Percentiles rank a stretch among this genome's conserved stretches.
Conservation (phyloP, 2,888 invertebrate genomes). For the Pilophorus perplexus region DNA sequence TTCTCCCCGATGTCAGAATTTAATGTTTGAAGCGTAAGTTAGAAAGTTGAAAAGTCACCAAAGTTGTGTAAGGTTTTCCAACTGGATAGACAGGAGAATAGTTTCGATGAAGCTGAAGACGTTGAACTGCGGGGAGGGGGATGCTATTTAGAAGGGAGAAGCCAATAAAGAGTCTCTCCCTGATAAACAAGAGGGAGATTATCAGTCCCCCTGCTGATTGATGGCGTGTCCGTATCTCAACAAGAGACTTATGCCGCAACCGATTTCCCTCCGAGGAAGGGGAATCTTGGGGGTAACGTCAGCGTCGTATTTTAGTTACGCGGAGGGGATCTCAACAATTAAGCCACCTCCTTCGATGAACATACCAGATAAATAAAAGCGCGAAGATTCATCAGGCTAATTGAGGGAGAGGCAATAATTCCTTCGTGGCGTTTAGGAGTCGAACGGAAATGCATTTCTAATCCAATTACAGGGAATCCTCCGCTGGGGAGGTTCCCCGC, state of each 20-base stretch:
- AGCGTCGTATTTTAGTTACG: too few relatives aligned
- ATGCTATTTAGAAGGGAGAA: conserved; percentile 12
- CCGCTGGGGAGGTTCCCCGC: background rate
- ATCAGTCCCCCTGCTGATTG: conserved; percentile 29
- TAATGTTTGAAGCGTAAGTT: too few relatives aligned
- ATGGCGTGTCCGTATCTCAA: conserved; percentile 25
- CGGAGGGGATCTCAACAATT: conserved; percentile 5
- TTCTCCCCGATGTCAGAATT: too few relatives aligned
- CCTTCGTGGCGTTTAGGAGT: conserved; percentile 4
- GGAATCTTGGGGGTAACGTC: too few relatives aligned
- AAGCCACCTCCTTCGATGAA: conserved; percentile 18
- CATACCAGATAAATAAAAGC: conserved; percentile 38
- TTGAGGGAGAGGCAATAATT: conserved; percentile 2
- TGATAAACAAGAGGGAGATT: conserved; percentile 37
- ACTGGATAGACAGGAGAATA: too few relatives aligned
- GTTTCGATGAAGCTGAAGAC: conserved; percentile 2
- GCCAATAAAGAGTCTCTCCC: conserved; percentile 35
- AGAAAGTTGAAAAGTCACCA: too few relatives aligned
- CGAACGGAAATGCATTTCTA: conserved; percentile 39
- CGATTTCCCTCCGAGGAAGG: conserved; percentile 22
- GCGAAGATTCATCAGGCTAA: conserved; percentile 35
- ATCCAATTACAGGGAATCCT: conserved; percentile 17
- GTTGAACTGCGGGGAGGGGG: too few relatives aligned
- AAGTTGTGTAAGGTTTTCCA: too few relatives aligned
- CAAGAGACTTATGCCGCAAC: conserved; percentile 12